phyloP scores from a whole-genome alignment of 2,888 invertebrate genomes.

The Acrobeloides nanus region DNA sequence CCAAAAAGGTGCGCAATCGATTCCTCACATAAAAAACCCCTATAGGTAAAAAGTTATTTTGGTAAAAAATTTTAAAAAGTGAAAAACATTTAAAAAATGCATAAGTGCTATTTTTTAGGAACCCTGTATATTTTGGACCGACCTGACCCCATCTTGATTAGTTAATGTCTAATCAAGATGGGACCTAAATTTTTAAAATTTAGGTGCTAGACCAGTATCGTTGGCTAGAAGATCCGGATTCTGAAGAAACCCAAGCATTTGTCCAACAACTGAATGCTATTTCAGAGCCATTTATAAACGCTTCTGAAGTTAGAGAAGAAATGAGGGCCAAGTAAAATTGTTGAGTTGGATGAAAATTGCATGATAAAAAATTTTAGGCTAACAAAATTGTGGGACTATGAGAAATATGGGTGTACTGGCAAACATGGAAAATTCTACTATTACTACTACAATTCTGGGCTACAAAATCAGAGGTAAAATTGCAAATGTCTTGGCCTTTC shows the following conservation, averaged over 20 bases:
- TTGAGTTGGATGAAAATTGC: background rate
- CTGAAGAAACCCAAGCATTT: slow-evolving; percentile 78
- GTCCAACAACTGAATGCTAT: slow-evolving; percentile 82
- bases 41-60: too few species aligned
- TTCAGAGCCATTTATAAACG: slow-evolving; percentile 74
- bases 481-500: too few species aligned
- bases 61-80: too few species aligned
- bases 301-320: slow-evolving; percentile 67
- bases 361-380: slow-evolving; percentile 56
- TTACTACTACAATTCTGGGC: slow-evolving; percentile 82
- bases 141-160: too few species aligned
- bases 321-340: slow-evolving; percentile 63
- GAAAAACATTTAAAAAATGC: too few species aligned
- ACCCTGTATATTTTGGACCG: too few species aligned
- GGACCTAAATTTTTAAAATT: slow-evolving; percentile 14
- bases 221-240: slow-evolving; percentile 92
- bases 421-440: slow-evolving; percentile 77
- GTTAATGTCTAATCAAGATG: too few species aligned
- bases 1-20: too few species aligned
- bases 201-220: slow-evolving; percentile 83
- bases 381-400: slow-evolving; percentile 87
- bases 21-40: too few species aligned
- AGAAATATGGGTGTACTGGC: slow-evolving; percentile 82
- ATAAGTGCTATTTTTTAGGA: too few species aligned
- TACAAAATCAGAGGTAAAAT: slow-evolving; percentile 97